A percentile compares a stretch with the other conserved stretches of the same genome.
Evolutionary conservation across 2,888 invertebrate species (phyloP).

Genomic region (Diarsia mendica): DNA sequence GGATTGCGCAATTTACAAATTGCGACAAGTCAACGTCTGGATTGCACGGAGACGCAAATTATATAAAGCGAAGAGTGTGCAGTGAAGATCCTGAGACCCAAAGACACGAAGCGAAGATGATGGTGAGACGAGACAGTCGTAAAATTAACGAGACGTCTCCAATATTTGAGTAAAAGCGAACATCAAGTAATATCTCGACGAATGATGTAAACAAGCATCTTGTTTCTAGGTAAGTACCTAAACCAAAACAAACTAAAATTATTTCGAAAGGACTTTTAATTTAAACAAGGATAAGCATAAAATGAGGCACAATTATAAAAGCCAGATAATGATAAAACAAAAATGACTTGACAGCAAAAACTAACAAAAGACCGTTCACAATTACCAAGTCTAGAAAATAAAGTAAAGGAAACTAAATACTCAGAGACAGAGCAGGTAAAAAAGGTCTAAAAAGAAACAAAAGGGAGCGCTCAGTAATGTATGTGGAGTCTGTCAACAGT

Average conservation of each 20-base stretch:
- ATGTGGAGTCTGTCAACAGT: constrained; percentile 56
- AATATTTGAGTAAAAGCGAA: constrained; percentile 15
- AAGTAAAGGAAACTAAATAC: constrained; percentile 39
- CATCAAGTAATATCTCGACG: background rate
- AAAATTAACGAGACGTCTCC: constrained; percentile 12
- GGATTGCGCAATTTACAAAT: constrained; percentile 40
- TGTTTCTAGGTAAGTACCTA: background rate
- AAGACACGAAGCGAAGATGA: constrained; percentile 21
- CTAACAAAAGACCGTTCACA: constrained; percentile 23
- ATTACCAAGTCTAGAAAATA: constrained; percentile 34
- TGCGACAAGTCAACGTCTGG: constrained; percentile 38
- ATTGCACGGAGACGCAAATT: constrained; percentile 52
- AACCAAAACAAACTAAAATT: background rate
- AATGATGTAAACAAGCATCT: constrained; percentile 2
- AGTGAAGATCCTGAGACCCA: constrained; percentile 22
- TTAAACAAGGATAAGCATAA: background rate
- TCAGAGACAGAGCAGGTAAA: constrained; percentile 49
- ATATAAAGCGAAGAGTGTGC: constrained; percentile 42
- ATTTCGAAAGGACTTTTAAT: constrained; percentile 1
- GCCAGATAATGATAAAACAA: constrained; percentile 6
- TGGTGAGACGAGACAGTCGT: constrained; percentile 16
- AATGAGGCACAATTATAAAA: constrained; percentile 13
- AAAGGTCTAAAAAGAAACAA: constrained; percentile 59
- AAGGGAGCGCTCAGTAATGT: constrained; percentile 48
- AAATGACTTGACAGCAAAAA: constrained; percentile 11